Evolutionary conservation across 2,113 vertebrate species (phyloP), one percentile per base, ranked within the genome.

Genomic region (Paradisaea rubra): DNA sequence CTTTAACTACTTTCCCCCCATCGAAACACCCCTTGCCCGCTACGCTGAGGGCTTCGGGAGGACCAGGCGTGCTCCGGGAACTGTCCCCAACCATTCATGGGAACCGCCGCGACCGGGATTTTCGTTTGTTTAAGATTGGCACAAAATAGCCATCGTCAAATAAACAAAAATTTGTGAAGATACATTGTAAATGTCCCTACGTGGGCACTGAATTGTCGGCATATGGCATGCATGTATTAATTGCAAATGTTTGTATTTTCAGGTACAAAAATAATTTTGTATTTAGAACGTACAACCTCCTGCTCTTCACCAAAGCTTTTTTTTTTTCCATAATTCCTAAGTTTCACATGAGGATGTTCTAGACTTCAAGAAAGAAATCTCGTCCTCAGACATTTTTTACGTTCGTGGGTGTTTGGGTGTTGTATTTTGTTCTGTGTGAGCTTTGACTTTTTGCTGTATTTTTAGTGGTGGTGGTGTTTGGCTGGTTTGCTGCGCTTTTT

Each of bases 61-160:
- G 7, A 24, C 10, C 52, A 6, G 8, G 25, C 0, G 3, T 12
- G 19, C 57, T 15, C 18, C 11, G 14, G 23, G 17, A 3, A 16
- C n/a, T 52, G 18, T 6, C 39, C 37, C 20, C 47, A 15, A 1
- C 13, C 11, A 54, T 18, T 9, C 39, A 1, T 0, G 15, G 35
- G 42, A 49, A 28, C 2, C 1, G 11, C 19, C 8, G 20, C 10
- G 2, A 11, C 7, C 6, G 11, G 30, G 23, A 7, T 25, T 53
- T 63, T 12, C 11, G 4, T 42, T 45, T 9, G 4, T 33, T 44
- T 28, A 8, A 53, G 45, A 50, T 0, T 2, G 33, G 9, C 44
- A 25, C 30, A 18, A 37, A 87, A 19, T 3, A 35, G 18, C 33
- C 8, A 30, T 10, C 15, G 11, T 15, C 54, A 68, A 66, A 81